Evolutionary conservation across 2,888 invertebrate species (phyloP).

Genomic region (Drosophila yooni): DNA sequence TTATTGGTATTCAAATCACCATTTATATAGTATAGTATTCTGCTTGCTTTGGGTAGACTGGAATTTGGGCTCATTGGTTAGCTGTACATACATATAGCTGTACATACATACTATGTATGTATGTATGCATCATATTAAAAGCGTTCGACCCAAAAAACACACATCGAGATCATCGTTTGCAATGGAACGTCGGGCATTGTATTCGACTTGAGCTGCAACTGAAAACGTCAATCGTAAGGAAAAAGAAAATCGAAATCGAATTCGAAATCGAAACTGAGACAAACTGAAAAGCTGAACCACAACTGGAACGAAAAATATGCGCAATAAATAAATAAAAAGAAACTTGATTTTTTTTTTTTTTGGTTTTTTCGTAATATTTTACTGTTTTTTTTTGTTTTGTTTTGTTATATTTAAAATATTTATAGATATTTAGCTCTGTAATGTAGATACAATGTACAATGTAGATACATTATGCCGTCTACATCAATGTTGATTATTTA

Average conservation of each 20-base stretch:
- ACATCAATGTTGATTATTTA: slow-evolving; percentile 37
- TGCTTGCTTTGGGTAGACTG: slow-evolving; percentile 11
- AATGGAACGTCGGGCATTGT: slow-evolving; percentile 9
- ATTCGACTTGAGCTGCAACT: slow-evolving; percentile 9
- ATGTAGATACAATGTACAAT: slow-evolving; percentile 76
- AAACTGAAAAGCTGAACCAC: slow-evolving; percentile 8
- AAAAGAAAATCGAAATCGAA: not conserved
- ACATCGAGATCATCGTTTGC: slow-evolving; percentile 16
- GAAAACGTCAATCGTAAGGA: slow-evolving; percentile 1
- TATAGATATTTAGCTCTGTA: slow-evolving; percentile 70
- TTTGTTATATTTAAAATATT: slow-evolving; percentile 74
- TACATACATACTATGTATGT: slow-evolving; percentile 2
- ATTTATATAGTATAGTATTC: slow-evolving; percentile 13
- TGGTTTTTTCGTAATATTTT: slow-evolving; percentile 75
- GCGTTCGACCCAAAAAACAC: slow-evolving; percentile 40
- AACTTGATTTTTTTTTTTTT: slow-evolving; percentile 56
- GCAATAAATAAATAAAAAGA: slow-evolving; percentile 29
- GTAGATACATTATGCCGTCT: slow-evolving; percentile 60
- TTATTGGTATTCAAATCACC: slow-evolving; percentile 32
- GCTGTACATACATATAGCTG: slow-evolving; percentile 6
- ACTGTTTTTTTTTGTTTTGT: slow-evolving; percentile 70
- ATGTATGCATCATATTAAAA: slow-evolving; percentile 30
- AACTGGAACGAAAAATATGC: not conserved
- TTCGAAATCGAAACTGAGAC: slow-evolving; percentile 3
- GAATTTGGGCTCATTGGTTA: slow-evolving; percentile 31